Base-by-base conservation (phyloP, 2,797 vertebrate species). In the Melanotaenia pygmaea region DNA sequence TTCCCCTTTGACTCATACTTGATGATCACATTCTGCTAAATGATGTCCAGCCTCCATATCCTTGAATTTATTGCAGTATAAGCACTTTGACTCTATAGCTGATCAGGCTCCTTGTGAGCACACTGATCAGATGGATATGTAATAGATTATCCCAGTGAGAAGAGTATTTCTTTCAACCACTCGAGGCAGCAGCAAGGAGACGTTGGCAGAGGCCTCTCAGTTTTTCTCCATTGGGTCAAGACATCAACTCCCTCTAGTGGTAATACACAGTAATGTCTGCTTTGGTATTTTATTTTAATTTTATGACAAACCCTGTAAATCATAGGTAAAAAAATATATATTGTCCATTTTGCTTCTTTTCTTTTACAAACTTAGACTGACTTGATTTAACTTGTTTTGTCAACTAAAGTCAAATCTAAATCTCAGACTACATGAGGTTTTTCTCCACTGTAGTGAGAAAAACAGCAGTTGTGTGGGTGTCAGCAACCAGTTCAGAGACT, bases 191-290 rank as follows among this genome's bases (percentile, higher is more conserved):
- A 62, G 5, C 70, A 71, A 86, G 80, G 76, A 90, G 84, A 88
- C 86, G 86, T 89, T 84, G 69, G 84, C 83, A 75, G 51, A 86
- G 65, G 63, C 67, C 40, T 76, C 43, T 72, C 60, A 58, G 32
- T 32, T 37, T 77, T 72, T 63, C 74, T 70, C n/a, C 67, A 62
- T 7, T 67, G 37, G 72, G 32, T 79, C 59, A 68, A 79, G 79
- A 43, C 89, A 65, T 78, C 47, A 81, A 18, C 76, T 63, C 89
- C 91, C 83, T 88, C 92, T 91, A 70, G 68, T 91, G 91, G 90
- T 57, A 4, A 65, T n/a, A 53, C 22, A 26, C 22, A 54, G 82
- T 53, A 84, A 16, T 69, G 26, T 50, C 50, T 57, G 32, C 34
- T 53, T 37, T 59, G 13, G 8, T 40, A 8, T 1, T 63, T 28